Evolutionary conservation across 2,888 invertebrate genomes (phyloP).

Genomic region (Leptinotarsa peninsularis): DNA sequence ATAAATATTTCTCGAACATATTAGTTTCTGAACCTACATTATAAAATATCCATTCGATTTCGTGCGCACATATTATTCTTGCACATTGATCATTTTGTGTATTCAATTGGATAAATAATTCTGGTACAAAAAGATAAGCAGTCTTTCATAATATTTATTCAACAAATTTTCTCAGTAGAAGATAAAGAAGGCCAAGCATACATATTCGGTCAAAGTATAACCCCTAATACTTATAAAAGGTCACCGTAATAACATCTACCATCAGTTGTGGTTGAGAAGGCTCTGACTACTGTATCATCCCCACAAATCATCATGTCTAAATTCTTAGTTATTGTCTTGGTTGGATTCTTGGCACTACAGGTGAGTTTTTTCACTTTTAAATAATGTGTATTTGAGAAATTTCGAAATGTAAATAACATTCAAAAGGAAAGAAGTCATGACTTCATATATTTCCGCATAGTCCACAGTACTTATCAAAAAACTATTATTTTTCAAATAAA

Average conservation of each 20-base stretch:
- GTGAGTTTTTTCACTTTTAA: conserved; percentile 43
- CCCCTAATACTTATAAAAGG: conserved; percentile 35
- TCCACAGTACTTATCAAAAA: no score
- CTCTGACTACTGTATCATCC: conserved; percentile 11
- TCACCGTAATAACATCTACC: not conserved
- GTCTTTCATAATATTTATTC: conserved; percentile 19
- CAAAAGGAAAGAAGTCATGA: no score
- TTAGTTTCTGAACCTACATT: no score
- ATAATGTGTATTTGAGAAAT: no score
- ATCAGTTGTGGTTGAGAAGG: conserved; percentile 31
- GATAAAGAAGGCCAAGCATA: conserved; percentile 40
- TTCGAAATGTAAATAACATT: no score
- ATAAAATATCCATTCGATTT: no score
- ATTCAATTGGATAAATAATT: not conserved
- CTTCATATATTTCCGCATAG: no score
- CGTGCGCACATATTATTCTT: no score
- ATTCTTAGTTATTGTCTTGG: conserved; percentile 45
- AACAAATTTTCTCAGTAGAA: conserved; percentile 5
- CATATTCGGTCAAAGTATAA: conserved; percentile 12
- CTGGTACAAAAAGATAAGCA: not conserved
- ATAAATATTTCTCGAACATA: no score
- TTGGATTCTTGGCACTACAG: conserved; percentile 52
- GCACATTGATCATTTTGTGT: not conserved
- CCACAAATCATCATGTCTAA: conserved; percentile 48
- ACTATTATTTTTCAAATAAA: no score